phyloP scores from a whole-genome alignment of 2,797 vertebrate species.

The Tragopan temminckii region DNA sequence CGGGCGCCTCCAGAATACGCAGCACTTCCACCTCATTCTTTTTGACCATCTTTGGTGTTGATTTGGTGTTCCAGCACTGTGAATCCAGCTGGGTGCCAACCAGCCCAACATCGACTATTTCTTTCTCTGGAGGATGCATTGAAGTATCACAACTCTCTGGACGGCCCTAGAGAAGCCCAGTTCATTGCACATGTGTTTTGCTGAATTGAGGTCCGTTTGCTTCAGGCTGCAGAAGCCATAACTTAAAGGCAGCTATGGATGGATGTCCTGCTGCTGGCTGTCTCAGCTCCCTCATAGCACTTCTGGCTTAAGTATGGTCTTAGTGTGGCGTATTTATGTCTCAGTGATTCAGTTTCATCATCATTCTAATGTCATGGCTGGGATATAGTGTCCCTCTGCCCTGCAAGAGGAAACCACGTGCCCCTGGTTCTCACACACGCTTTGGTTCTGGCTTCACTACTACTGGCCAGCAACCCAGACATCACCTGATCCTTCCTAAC shows the following conservation, averaged over 20 bases:
- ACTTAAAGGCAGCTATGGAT: neutral
- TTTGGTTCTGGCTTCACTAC: neutral
- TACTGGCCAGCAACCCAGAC: neutral
- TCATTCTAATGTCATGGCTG: neutral
- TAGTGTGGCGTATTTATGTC: rapidly evolving
- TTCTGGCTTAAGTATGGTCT: neutral
- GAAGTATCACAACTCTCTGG: rapidly evolving
- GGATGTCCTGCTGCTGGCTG: rapidly evolving
- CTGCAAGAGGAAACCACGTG: neutral
- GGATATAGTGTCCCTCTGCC: neutral
- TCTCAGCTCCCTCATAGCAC: rapidly evolving
- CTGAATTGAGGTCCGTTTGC: neutral
- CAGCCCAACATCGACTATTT: neutral
- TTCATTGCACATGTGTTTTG: neutral
- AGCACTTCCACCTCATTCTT: neutral
- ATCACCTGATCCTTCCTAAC: conserved; percentile 53
- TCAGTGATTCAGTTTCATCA: rapidly evolving
- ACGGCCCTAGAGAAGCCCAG: neutral
- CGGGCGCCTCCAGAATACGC: neutral
- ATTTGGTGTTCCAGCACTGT: rapidly evolving
- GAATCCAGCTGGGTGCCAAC: neutral
- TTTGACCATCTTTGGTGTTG: neutral
- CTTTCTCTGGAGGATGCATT: neutral
- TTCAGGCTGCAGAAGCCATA: neutral
- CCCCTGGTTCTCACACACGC: neutral